Evolutionary conservation across 1,140 invertebrate species (phyloP).

Genomic region (Macrocentrus cingulum): DNA sequence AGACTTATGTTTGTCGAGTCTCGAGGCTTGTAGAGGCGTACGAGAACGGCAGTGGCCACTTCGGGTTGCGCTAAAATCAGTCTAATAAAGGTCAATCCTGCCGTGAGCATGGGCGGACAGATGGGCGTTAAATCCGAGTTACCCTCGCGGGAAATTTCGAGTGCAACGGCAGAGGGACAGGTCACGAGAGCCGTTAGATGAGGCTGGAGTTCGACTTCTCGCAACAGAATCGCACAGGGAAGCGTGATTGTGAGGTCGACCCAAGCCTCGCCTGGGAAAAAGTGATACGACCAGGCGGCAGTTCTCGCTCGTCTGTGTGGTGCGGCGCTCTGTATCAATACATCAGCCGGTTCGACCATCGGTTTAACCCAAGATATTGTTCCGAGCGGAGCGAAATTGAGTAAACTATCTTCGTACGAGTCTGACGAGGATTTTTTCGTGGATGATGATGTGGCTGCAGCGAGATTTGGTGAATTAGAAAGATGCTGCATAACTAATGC

Average conservation of each 20-base stretch:
- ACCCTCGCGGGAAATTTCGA: constrained; percentile 71
- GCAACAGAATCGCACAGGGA: constrained; percentile 86
- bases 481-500: constrained; percentile 70
- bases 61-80: constrained; percentile 79
- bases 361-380: constrained; percentile 80
- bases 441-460: constrained; percentile 57
- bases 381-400: constrained; percentile 87
- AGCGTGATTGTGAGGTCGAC: constrained; percentile 84
- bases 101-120: constrained; percentile 74
- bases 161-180: constrained; percentile 85
- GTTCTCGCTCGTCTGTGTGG: constrained; percentile 81
- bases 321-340: constrained; percentile 71
- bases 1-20: constrained; percentile 86
- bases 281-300: constrained; percentile 90
- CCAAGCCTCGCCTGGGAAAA: constrained; percentile 86
- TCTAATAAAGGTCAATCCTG: constrained; percentile 83
- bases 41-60: constrained; percentile 69
- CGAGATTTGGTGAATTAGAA: constrained; percentile 57
- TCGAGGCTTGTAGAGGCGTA: constrained; percentile 75
- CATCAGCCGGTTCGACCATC: constrained; percentile 83
- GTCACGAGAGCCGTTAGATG: constrained; percentile 83
- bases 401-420: constrained; percentile 65
- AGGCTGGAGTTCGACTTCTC: constrained; percentile 86
- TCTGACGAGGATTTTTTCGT: constrained; percentile 63
- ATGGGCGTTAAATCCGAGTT: constrained; percentile 66